Evolutionary conservation across 2,113 vertebrate species (phyloP), one percentile per base, ranked within the genome.

Genomic region (Phalacrocorax brasilianus): DNA sequence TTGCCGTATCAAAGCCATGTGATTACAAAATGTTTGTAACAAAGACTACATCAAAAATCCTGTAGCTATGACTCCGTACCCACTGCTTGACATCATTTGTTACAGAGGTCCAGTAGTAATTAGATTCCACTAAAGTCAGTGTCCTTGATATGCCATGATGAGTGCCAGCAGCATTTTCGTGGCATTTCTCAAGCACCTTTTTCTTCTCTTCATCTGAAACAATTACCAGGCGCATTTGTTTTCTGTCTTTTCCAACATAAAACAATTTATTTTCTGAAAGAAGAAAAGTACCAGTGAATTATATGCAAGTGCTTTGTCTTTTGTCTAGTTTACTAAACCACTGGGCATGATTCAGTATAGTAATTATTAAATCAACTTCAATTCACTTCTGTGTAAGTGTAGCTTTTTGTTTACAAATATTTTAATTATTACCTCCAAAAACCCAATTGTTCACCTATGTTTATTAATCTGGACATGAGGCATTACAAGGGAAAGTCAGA

Each of bases 121-220:
- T 91, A 71, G 98, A 98, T 76, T 98, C 98, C 79, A 98, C 98
- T 52, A 98, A 94, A 61, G 98, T 98, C 53, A 98, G 96, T 3
- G 98, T 98, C 86, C 98, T 98, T 76, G 98, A 98, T 89, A 98
- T 97, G 66, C 98, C 98, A 35, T 98, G 97, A 85, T 98, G 98
- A 66, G 84, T 45, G 33, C 98, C 98, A 84, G 92, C 50, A 93
- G 96, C 83, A 82, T 95, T 98, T 95, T 97, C 89, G 17, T 98
- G 98, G 75, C 98, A 98, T 61, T 98, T 97, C 85, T 96, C 92
- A 40, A 98, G 95, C 62, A 98, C 96, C 52, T 97, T 98, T 85
- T 97, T 98, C 91, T 98, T 98, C 66, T 98, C 98, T 81, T 98
- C 98, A 95, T 98, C 97, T 67, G 97, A 98, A 95, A 98, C 80